A percentile compares a stretch with the other conserved stretches of the same genome.
Evolutionary conservation across 92 coral and sea anemone genomes (phyloP).

Genomic region (Palythoa caribaeorum): DNA sequence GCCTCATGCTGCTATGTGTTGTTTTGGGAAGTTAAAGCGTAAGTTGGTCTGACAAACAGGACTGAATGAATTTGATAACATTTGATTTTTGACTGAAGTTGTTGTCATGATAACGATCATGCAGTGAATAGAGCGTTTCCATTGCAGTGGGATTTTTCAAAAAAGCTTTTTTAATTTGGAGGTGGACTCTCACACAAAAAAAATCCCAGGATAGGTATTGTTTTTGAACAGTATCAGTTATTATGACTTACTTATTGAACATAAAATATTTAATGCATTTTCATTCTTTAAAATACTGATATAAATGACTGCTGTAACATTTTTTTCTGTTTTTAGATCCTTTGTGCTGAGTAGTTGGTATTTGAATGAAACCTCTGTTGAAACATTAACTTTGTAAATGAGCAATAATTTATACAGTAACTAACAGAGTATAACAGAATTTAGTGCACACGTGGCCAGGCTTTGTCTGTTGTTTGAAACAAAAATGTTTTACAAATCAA

Average conservation of each 20-base stretch:
- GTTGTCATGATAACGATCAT: neutral
- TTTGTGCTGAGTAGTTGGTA: no score
- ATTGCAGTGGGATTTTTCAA: conserved; percentile 80
- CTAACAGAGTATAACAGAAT: no score
- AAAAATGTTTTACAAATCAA: no score
- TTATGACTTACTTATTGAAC: neutral
- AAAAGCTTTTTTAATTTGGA: conserved; percentile 81
- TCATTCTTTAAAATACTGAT: no score
- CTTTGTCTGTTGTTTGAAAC: no score
- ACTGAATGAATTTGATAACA: neutral
- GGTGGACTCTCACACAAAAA: conserved; percentile 77
- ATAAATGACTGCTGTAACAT: no score
- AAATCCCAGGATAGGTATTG: conserved; percentile 72
- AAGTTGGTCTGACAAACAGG: neutral
- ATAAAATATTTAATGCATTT: no score
- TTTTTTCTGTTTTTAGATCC: no score
- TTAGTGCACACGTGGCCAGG: no score
- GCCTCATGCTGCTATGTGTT: conserved; percentile 27
- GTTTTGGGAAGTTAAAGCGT: conserved; percentile 39
- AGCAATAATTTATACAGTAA: no score
- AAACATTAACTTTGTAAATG: no score
- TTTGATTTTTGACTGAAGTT: conserved; percentile 8
- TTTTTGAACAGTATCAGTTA: neutral
- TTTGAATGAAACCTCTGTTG: no score
- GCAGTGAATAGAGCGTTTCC: conserved; percentile 19